Conservation (phyloP, 1,140 invertebrate species). For the Ptiloglossa arizonensis region DNA sequence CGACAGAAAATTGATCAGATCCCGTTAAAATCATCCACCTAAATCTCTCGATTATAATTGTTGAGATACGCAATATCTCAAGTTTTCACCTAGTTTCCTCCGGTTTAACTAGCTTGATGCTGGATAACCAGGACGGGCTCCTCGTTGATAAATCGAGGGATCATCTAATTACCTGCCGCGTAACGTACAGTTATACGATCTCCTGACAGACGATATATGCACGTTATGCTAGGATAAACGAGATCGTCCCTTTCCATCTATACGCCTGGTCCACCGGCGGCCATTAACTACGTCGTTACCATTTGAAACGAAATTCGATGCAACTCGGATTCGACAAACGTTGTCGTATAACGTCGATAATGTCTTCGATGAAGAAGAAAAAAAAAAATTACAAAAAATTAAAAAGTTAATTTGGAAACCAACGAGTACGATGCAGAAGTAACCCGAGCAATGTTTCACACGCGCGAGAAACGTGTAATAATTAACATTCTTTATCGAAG, state of each 20-base stretch:
- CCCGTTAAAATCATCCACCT: not conserved
- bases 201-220: conserved; percentile 45
- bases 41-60: conserved; percentile 25
- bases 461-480: too few relatives aligned
- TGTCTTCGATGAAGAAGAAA: too few relatives aligned
- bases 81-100: conserved; percentile 46
- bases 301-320: conserved; percentile 12
- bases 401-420: too few relatives aligned
- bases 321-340: not conserved
- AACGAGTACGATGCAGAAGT: too few relatives aligned
- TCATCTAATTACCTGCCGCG: conserved; percentile 47
- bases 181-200: conserved; percentile 43
- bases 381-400: too few relatives aligned
- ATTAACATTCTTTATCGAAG: too few relatives aligned
- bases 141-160: conserved; percentile 50
- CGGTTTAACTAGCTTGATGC: conserved; percentile 37
- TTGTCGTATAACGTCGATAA: too few relatives aligned
- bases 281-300: conserved; percentile 33
- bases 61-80: conserved; percentile 26
- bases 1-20: not conserved
- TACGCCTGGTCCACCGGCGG: conserved; percentile 5
- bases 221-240: conserved; percentile 34
- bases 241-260: conserved; percentile 36
- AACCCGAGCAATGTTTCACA: too few relatives aligned
- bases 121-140: conserved; percentile 21